A percentile compares a stretch with the other conserved stretches of the same genome.
Evolutionary conservation across 2,797 vertebrate genomes (phyloP).

Genomic region (Onychomys arenicola): DNA sequence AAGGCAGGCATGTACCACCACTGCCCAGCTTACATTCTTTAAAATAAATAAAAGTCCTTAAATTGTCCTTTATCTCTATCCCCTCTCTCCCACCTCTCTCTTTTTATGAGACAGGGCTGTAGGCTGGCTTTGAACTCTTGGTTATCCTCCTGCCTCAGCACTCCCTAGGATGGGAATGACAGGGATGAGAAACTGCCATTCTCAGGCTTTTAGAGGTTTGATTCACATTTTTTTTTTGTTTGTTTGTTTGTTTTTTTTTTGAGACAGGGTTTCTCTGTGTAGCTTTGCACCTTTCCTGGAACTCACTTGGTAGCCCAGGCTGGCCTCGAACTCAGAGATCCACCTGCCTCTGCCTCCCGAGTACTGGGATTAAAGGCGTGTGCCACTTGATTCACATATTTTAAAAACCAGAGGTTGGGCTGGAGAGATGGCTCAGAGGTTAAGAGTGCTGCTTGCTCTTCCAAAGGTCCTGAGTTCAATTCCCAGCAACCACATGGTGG

Average conservation of each 20-base stretch:
- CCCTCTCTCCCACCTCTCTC: accelerated
- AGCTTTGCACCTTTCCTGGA: too few relatives aligned
- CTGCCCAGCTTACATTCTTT: background rate
- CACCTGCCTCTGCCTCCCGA: too few relatives aligned
- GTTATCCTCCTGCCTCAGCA: background rate
- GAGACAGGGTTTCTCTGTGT: too few relatives aligned
- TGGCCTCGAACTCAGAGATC: too few relatives aligned
- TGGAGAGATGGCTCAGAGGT: too few relatives aligned
- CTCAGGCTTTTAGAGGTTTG: background rate
- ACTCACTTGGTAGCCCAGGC: too few relatives aligned
- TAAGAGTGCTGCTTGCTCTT: too few relatives aligned
- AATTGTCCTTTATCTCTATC: background rate
- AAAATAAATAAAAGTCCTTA: background rate
- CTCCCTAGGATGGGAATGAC: background rate
- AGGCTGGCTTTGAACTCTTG: background rate
- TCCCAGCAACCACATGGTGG: too few relatives aligned
- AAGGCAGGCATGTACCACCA: background rate
- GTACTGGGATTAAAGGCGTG: too few relatives aligned
- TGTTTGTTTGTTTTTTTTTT: too few relatives aligned
- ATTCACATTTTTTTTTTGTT: background rate
- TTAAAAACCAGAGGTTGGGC: too few relatives aligned
- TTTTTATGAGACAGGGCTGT: background rate
- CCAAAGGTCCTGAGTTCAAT: too few relatives aligned
- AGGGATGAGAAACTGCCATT: background rate
- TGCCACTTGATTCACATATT: background rate